Evolutionary conservation across 2,797 vertebrate species (phyloP), one percentile per base, ranked within the genome.

Genomic region (Erithacus rubecula): DNA sequence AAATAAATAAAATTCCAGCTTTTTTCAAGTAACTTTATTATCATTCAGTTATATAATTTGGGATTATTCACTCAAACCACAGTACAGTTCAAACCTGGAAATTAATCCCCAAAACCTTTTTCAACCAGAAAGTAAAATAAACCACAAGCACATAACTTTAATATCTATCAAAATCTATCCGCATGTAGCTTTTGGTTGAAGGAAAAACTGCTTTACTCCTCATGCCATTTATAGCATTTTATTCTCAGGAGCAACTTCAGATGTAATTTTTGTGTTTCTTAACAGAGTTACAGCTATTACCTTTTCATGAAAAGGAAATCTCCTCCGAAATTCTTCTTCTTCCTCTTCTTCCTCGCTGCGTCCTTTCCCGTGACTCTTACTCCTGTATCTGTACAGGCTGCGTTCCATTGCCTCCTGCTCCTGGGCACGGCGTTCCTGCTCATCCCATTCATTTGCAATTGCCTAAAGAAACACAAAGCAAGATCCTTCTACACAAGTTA

Each of bases 401-500:
- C 52, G 98, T 89, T 99, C 98, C 94, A 97, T 97, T 84, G 98
- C 97, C 69, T 99, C 98, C 69, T 58, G 97, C 94, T 99, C 99
- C 64, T 98, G 98, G 24, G 95, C 97, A 47, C 47, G 85, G 37
- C 96, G 97, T 62, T 99, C 98, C 97, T 99, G 99, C 37, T 99
- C 98, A n/a, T 99, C 99, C 99, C 99, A 99, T 49, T 99, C 98
- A 41, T 98, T 99, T 94, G 99, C 97, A 93, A 99, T 97, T 41
- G 99, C 99, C 99, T 99, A 86, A 36, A 64, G 92, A 93, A 91
- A 53, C 58, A 95, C 8, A 82, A 44, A 32, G 47, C 60, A 86
- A 15, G 36, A 29, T 6, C 5, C 23, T 85, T 62, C 63, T n/a
- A 70, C 22, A 34, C 5, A 32, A 67, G n/a, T 27, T 24, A 10